Base-by-base conservation (phyloP, 2,888 invertebrate species). In the Agrochola lychnidis region DNA sequence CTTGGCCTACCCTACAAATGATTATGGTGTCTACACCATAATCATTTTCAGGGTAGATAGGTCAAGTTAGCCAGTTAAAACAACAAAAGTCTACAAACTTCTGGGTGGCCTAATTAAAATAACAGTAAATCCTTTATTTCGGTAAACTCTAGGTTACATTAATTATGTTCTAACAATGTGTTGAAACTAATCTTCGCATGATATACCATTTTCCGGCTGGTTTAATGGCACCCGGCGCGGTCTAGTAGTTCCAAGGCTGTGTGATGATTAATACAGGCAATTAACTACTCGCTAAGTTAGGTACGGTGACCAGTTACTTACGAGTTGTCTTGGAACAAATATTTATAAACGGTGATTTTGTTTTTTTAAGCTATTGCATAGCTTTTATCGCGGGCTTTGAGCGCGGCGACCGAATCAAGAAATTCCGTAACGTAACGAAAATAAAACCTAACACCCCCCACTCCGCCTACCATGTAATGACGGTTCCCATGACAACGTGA, bases 241-340 rank as follows among this genome's bases (percentile, higher is more conserved):
- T 91, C 91, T 89, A 86, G 73, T 91, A 88, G 70, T 64, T 70
- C 7, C 88, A 90, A 91, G 91, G 90, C 66, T 83, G 69, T 40
- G 36, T 48, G 25, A 61, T 78, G 78, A 84, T 85, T 82, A 80
- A 87, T 76, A 67, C 63, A 48, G 25, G 66, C 77, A 77, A 81
- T 87, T 87, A 81, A 79, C 74, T 67, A 56, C 51, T 62, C 79
- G 76, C 78, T 77, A 73, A 79, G 68, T 83, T 76, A 42, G 0
- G 48, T 84, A 67, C 16, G 72, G 81, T 85, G 79, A 70, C 85
- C 77, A 85, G 2, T 40, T 1, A 0, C 12, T 56, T 53, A n/a
- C 51, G 3, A 30, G 0, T 57, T 63, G 0, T 9, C 36, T 36
- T 36, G 36, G 36, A 4, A 36, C 36, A 30, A 30, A 30, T 30